Evolutionary conservation across 2,888 invertebrate species (phyloP).

Genomic region (Coenonympha arcania): DNA sequence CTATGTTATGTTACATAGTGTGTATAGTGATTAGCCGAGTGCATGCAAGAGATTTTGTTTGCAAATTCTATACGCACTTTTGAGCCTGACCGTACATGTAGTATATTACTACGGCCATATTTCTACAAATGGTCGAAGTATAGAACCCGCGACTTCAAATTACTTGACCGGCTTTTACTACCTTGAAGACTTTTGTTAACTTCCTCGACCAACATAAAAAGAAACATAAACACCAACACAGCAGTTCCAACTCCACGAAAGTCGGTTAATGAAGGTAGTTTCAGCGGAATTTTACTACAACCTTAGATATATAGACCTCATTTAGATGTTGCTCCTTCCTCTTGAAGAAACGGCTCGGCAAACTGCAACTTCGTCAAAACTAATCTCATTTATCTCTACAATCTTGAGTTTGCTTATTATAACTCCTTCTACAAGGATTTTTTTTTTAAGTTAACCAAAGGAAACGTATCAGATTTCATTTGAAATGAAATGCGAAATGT

Average conservation of each 20-base stretch:
- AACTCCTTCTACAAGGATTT: neutral
- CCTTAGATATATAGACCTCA: constrained; percentile 2
- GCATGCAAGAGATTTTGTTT: no score
- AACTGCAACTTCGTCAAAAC: constrained; percentile 2
- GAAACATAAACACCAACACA: constrained; percentile 8
- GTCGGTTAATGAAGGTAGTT: constrained; percentile 13
- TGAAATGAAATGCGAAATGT: no score
- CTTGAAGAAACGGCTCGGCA: neutral
- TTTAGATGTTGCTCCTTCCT: constrained; percentile 3
- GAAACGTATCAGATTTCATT: no score
- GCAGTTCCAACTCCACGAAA: constrained; percentile 11
- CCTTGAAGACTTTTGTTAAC: neutral
- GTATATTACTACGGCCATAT: no score
- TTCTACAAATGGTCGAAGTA: neutral
- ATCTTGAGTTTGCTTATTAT: neutral
- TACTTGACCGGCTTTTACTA: neutral
- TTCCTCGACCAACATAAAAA: constrained; percentile 5
- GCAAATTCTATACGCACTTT: no score
- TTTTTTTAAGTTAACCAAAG: neutral
- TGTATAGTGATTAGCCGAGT: no score
- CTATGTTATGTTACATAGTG: no score
- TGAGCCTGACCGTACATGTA: no score
- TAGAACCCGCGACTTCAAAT: no score
- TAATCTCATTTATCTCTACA: constrained; percentile 1
- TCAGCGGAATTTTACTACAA: constrained; percentile 6